A percentile compares a stretch with the other conserved stretches of the same genome.
Evolutionary conservation across 2,113 vertebrate genomes (phyloP).

Genomic region (Oceanites oceanicus): DNA sequence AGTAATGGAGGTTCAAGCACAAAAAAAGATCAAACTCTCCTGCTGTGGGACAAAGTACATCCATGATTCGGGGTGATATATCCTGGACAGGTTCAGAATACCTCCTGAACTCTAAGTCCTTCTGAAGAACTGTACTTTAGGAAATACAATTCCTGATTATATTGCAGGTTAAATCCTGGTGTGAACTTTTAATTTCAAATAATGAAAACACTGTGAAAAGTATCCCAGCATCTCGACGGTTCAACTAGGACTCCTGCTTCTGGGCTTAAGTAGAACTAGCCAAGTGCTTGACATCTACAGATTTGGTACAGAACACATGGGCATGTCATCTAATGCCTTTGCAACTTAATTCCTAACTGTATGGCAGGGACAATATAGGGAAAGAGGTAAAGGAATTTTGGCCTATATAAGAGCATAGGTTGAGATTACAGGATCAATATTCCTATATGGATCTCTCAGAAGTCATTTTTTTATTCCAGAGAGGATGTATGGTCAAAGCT

Average conservation of each 20-base stretch:
- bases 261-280: neutral
- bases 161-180: neutral
- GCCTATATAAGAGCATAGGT: rapidly evolving
- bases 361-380: neutral
- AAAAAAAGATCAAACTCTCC: neutral
- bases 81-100: neutral
- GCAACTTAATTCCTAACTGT: neutral
- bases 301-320: neutral
- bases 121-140: neutral
- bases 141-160: neutral
- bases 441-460: neutral
- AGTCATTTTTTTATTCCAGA: rapidly evolving
- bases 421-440: neutral
- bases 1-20: neutral
- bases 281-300: neutral
- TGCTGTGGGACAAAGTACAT: neutral
- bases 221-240: neutral
- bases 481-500: neutral
- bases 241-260: neutral
- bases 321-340: neutral
- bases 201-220: neutral
- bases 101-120: neutral
- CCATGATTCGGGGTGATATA: neutral
- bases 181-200: neutral
- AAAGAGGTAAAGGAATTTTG: neutral